phyloP scores from a whole-genome alignment of 2,888 invertebrate species.

The Ferrisia virgata region DNA sequence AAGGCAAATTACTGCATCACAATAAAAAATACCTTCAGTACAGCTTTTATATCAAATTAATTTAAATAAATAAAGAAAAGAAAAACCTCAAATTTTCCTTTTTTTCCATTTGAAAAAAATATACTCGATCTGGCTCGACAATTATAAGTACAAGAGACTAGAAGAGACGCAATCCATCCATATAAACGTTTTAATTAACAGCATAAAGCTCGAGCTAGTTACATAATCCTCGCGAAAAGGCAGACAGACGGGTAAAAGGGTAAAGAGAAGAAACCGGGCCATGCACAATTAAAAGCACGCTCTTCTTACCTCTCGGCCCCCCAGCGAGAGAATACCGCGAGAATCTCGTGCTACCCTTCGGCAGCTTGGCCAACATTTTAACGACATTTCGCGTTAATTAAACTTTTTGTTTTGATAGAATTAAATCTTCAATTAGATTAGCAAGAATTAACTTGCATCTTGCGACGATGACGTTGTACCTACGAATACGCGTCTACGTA shows the following conservation, averaged over 20 bases:
- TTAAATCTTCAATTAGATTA: slow-evolving; percentile 17
- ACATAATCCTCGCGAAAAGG: background rate
- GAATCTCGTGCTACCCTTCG: background rate
- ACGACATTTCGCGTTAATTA: slow-evolving; percentile 14
- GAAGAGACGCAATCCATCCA: background rate
- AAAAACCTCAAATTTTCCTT: no score
- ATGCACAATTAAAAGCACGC: background rate
- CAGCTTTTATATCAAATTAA: no score
- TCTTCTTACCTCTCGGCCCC: background rate
- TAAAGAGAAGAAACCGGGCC: background rate
- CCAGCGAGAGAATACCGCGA: background rate
- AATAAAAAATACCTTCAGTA: no score
- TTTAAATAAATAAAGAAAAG: no score
- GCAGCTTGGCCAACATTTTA: background rate
- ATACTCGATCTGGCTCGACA: no score
- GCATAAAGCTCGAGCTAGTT: background rate
- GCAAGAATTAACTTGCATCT: background rate
- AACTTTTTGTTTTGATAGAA: slow-evolving; percentile 7
- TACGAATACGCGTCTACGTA: no score
- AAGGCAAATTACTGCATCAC: no score
- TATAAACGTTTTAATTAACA: background rate
- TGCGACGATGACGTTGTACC: no score
- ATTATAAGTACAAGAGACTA: no score
- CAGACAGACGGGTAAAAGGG: background rate
- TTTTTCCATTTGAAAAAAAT: no score